phyloP scores from a whole-genome alignment of 2,113 vertebrate species.

The Tylochromis polylepis region DNA sequence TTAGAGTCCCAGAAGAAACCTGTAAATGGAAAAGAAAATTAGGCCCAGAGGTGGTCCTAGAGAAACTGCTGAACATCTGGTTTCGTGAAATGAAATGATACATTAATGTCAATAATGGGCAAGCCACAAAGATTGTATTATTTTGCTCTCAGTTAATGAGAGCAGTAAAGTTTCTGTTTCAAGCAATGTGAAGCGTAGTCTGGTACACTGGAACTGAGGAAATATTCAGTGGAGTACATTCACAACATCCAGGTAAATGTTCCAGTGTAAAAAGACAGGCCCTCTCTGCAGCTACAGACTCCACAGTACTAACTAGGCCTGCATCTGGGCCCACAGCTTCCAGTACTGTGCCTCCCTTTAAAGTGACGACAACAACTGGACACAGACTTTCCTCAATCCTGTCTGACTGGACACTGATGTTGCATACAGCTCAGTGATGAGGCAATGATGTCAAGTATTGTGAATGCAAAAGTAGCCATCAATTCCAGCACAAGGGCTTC shows the following conservation, averaged over 20 bases:
- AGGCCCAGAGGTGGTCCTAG: no score
- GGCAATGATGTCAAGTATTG: background rate
- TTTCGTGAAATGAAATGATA: background rate
- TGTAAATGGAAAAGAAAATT: background rate
- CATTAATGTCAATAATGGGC: background rate
- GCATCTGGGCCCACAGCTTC: background rate
- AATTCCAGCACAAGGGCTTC: conserved; percentile 36
- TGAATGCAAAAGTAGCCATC: background rate
- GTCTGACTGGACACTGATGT: background rate
- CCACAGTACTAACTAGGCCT: background rate
- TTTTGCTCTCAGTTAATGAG: background rate
- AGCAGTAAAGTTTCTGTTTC: background rate
- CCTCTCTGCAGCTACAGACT: background rate
- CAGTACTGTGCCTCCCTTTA: background rate
- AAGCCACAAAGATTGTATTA: background rate
- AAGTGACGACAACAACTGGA: background rate
- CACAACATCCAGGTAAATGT: background rate
- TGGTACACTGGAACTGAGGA: background rate
- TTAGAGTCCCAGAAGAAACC: background rate
- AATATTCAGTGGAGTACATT: background rate
- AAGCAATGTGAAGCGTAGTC: background rate
- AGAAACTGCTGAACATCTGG: background rate
- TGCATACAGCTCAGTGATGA: background rate
- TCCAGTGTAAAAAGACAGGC: background rate
- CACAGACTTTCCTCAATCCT: background rate